Conservation (phyloP, 64 coral and sea anemone genomes). For the Actinia tenebrosa region DNA sequence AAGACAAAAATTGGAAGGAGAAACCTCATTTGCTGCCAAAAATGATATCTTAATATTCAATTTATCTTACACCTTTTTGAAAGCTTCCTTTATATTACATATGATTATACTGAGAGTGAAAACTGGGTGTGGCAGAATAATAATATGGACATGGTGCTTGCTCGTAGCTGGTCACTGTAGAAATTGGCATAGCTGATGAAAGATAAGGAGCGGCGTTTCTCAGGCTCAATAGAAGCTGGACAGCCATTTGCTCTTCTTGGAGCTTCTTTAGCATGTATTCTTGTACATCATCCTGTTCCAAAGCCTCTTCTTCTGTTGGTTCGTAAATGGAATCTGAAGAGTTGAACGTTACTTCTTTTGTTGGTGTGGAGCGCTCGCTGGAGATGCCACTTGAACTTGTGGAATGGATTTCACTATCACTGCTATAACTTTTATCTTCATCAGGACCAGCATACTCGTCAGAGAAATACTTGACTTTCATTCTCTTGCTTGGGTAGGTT, state of each 20-base stretch:
- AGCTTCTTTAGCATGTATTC: conserved; percentile 80
- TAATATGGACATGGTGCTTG: conserved; percentile 13
- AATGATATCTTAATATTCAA: neutral
- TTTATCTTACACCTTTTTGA: neutral
- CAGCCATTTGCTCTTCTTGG: conserved; percentile 77
- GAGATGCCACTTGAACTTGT: conserved; percentile 23
- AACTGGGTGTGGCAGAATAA: conserved; percentile 18
- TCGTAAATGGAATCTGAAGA: conserved; percentile 25
- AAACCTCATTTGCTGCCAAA: neutral
- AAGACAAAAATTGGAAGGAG: neutral
- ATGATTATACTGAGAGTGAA: neutral
- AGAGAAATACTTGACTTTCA: conserved; percentile 10
- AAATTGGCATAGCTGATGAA: neutral
- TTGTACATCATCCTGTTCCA: conserved; percentile 43
- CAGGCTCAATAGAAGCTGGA: conserved; percentile 80
- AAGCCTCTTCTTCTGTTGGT: conserved; percentile 31
- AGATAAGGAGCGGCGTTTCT: conserved; percentile 19
- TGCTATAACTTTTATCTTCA: conserved; percentile 37
- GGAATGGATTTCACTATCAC: conserved; percentile 10
- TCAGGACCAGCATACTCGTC: conserved; percentile 24
- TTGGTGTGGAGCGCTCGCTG: conserved; percentile 43
- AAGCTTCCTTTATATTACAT: neutral
- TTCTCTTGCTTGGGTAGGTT: conserved; percentile 24
- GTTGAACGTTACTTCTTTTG: conserved; percentile 44
- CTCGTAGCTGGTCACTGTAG: neutral